Conservation (phyloP, 53 echinoderm and acorn worm species). For the Stichopus horrens region DNA sequence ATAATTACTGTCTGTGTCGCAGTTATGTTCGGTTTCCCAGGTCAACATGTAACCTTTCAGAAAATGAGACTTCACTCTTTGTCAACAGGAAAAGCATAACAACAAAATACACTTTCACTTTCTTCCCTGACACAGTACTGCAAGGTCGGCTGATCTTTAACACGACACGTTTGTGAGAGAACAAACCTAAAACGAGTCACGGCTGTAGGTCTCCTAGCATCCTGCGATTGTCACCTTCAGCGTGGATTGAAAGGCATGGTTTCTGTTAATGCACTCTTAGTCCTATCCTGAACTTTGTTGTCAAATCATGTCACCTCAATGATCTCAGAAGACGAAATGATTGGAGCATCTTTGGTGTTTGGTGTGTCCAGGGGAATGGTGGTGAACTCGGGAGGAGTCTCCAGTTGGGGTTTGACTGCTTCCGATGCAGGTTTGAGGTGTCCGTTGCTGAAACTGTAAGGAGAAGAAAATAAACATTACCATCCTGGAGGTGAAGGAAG, state of each 20-base stretch:
- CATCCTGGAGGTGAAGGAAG: too few species aligned
- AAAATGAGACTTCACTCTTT: neutral
- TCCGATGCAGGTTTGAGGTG: neutral
- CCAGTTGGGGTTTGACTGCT: neutral
- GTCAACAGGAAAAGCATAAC: neutral
- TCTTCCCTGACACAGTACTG: neutral
- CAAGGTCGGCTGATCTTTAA: neutral
- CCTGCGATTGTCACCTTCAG: neutral
- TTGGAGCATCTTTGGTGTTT: conserved; percentile 19
- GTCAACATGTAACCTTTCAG: neutral
- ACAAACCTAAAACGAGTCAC: too few species aligned
- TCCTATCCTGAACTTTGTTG: neutral
- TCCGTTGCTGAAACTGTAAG: neutral
- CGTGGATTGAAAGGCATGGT: neutral
- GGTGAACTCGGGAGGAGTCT: conserved; percentile 26
- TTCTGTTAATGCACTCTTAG: neutral
- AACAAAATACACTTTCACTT: neutral
- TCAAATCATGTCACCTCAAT: conserved; percentile 19
- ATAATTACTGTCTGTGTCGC: too few species aligned
- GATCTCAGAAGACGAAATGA: neutral
- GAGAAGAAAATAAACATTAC: neutral
- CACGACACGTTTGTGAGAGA: too few species aligned
- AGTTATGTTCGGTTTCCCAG: neutral
- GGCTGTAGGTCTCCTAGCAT: neutral
- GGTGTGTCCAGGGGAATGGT: conserved; percentile 26